These are phyloP conservation scores for Drosophila cognata DNA, from an alignment of 2,888 invertebrate genomes.

Conservation along the genomic window DNA sequence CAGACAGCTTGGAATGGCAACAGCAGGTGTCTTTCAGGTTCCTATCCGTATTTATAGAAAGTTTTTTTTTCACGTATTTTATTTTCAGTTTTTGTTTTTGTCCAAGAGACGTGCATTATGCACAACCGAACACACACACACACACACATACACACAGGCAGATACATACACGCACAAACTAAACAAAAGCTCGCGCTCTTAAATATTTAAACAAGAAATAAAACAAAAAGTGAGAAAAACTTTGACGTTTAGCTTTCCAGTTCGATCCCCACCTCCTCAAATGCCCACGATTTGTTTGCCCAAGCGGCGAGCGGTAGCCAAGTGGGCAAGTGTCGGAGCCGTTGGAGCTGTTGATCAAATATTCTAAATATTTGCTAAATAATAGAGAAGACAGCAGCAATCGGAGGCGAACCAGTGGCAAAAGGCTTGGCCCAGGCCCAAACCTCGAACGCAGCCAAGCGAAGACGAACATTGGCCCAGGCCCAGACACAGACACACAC, in stretches of 20 bases:
- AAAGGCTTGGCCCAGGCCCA: constrained; percentile 38
- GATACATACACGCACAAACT: neutral
- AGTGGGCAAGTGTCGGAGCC: constrained; percentile 55
- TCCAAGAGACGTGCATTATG: constrained; percentile 53
- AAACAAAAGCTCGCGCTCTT: constrained; percentile 71
- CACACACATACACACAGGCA: constrained; percentile 6
- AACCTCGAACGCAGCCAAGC: constrained; percentile 50
- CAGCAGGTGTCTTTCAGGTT: constrained; percentile 72
- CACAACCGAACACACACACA: constrained; percentile 36
- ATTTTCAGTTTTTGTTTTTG: constrained; percentile 17
- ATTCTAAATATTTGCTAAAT: constrained; percentile 80
- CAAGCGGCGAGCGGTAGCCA: constrained; percentile 75
- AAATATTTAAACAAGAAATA: constrained; percentile 72
- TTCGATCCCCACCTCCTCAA: constrained; percentile 31
- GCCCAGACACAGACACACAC: constrained; percentile 1
- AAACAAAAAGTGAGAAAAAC: constrained; percentile 41
- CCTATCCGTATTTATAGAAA: constrained; percentile 73
- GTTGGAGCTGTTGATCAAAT: constrained; percentile 61
- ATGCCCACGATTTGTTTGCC: constrained; percentile 72
- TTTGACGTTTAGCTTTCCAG: constrained; percentile 36
- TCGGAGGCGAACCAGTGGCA: constrained; percentile 49
- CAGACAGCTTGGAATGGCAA: constrained; percentile 37
- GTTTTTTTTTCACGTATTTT: constrained; percentile 32
- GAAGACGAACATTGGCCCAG: constrained; percentile 58
- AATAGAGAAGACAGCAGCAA: constrained; percentile 69